These are phyloP conservation scores for Eumaeus atala DNA, from an alignment of 1,140 invertebrate species.

Conservation along the genomic window DNA sequence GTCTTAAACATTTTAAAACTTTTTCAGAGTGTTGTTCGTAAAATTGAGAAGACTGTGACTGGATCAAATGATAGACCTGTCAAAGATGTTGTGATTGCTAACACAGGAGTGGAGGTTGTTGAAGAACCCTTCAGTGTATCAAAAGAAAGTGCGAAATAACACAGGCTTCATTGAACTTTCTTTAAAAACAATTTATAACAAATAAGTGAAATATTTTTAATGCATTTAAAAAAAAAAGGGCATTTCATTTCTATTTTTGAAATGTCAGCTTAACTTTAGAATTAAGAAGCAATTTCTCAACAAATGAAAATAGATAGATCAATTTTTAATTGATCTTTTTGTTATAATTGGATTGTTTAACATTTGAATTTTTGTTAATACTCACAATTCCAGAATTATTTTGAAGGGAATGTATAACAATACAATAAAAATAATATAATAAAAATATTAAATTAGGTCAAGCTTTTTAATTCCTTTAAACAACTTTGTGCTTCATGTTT, in stretches of 20 bases:
- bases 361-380: neutral
- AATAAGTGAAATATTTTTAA: conserved; percentile 9
- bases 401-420: conserved; percentile 1
- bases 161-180: conserved; percentile 5
- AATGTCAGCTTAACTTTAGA: no score
- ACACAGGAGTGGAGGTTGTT: conserved; percentile 81
- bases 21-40: conserved; percentile 86
- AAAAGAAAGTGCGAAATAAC: conserved; percentile 83
- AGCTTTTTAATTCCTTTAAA: conserved; percentile 77
- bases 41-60: conserved; percentile 86
- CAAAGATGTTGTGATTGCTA: conserved; percentile 86
- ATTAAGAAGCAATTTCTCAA: no score
- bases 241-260: neutral
- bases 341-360: no score
- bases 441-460: conserved; percentile 31
- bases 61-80: conserved; percentile 84
- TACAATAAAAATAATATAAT: conserved; percentile 14
- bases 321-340: no score
- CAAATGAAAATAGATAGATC: no score
- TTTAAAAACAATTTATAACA: conserved; percentile 9
- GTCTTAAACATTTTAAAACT: no score
- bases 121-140: conserved; percentile 85
- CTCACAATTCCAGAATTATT: neutral
- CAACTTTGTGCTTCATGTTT: conserved; percentile 81
- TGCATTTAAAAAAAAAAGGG: conserved; percentile 12